Percentiles rank a stretch among this genome's conserved stretches.
phyloP scores from a whole-genome alignment of 2,888 invertebrate genomes.

The Eutolmus rufibarbis region DNA sequence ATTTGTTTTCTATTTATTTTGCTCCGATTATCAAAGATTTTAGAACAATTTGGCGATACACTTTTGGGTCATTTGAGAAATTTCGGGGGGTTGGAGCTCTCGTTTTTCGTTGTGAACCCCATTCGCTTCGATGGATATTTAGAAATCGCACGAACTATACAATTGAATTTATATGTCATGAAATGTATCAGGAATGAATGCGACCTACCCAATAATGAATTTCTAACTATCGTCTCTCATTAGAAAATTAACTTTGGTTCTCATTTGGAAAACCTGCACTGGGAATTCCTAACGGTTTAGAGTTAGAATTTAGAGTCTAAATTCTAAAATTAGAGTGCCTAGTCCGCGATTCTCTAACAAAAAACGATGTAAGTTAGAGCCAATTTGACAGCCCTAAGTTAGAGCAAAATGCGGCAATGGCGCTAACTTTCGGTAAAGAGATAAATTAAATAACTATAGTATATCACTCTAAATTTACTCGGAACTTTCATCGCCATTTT shows the following conservation, averaged over 20 bases:
- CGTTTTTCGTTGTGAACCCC: neutral
- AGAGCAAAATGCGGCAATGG: too few relatives aligned
- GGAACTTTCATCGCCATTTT: too few relatives aligned
- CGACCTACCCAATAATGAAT: neutral
- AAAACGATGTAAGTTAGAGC: too few relatives aligned
- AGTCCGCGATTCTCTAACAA: too few relatives aligned
- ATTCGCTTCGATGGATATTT: neutral
- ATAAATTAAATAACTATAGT: too few relatives aligned
- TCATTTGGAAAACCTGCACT: too few relatives aligned
- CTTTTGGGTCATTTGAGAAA: neutral
- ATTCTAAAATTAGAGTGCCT: too few relatives aligned
- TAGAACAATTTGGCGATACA: neutral
- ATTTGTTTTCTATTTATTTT: slow-evolving; percentile 11
- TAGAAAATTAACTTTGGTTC: neutral
- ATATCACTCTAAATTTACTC: too few relatives aligned
- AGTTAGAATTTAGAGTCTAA: too few relatives aligned
- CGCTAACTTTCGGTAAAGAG: too few relatives aligned
- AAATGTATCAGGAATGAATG: neutral
- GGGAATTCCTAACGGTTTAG: too few relatives aligned
- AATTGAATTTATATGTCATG: neutral
- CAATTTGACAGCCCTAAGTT: too few relatives aligned
- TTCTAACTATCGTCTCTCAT: neutral
- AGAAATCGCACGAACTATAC: neutral
- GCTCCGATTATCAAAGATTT: neutral
- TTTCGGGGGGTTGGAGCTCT: neutral